These are phyloP conservation scores for Premnoplex brunnescens DNA, from an alignment of 2,797 vertebrate genomes.

Conservation along the genomic window DNA sequence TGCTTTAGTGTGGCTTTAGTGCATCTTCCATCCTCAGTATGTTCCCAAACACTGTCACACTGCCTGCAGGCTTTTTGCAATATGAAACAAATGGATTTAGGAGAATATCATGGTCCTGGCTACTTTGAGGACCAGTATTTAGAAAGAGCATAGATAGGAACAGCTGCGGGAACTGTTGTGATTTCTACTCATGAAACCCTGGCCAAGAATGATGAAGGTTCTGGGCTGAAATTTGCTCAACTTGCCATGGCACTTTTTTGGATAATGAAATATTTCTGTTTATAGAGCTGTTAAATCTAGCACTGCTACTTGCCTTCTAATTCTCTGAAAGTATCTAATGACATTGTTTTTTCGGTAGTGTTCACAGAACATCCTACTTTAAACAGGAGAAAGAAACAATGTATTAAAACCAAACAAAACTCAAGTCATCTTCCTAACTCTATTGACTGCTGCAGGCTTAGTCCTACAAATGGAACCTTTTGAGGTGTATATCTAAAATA, in stretches of 20 bases:
- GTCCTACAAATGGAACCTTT: background rate
- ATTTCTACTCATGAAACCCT: background rate
- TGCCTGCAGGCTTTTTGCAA: background rate
- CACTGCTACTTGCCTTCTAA: background rate
- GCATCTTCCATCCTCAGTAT: background rate
- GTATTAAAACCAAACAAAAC: background rate
- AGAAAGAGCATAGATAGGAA: background rate
- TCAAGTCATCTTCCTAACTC: background rate
- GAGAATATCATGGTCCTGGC: rapidly evolving
- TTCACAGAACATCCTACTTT: background rate
- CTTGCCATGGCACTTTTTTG: background rate
- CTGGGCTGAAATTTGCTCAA: background rate
- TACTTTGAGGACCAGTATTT: background rate
- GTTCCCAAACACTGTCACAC: background rate
- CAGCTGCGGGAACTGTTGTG: background rate
- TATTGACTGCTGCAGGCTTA: background rate
- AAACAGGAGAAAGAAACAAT: background rate
- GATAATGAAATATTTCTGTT: background rate
- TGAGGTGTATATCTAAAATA: background rate
- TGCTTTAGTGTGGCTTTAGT: background rate
- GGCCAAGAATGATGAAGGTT: background rate
- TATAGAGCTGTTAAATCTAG: background rate
- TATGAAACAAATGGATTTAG: background rate
- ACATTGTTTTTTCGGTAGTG: background rate
- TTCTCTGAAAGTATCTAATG: background rate